Percentiles rank a stretch among this genome's conserved stretches.
Evolutionary conservation across 2,888 invertebrate genomes (phyloP).

Genomic region (Folsomia manolachei): DNA sequence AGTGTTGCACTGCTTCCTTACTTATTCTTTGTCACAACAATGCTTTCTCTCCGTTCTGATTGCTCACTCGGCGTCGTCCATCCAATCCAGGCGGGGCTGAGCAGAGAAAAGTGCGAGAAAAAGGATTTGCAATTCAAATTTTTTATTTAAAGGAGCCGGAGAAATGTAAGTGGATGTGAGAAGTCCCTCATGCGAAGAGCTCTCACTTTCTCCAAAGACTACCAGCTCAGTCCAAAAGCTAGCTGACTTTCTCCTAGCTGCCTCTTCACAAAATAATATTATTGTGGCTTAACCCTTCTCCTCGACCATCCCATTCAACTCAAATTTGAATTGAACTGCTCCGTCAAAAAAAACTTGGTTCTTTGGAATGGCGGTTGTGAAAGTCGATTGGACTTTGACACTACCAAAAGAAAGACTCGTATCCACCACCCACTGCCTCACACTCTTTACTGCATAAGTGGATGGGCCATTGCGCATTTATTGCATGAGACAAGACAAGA

Average conservation of each 20-base stretch:
- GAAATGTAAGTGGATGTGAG: constrained; percentile 5
- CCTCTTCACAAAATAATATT: neutral
- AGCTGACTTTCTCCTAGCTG: too few species aligned
- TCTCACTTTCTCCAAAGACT: neutral
- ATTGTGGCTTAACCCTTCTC: neutral
- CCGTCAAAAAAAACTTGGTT: neutral
- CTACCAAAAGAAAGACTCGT: neutral
- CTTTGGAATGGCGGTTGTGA: too few species aligned
- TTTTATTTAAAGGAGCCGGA: constrained; percentile 11
- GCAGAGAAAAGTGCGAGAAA: constrained; percentile 6
- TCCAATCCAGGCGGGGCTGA: neutral
- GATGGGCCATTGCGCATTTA: neutral
- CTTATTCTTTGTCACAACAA: neutral
- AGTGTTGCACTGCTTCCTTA: neutral
- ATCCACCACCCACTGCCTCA: neutral
- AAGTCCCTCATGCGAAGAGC: neutral
- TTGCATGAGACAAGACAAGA: too few species aligned
- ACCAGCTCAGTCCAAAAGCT: too few species aligned
- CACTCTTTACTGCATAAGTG: neutral
- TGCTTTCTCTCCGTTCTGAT: neutral
- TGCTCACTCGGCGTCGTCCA: neutral
- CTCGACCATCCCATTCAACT: neutral
- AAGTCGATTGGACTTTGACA: too few species aligned
- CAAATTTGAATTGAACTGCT: neutral
- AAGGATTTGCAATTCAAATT: constrained; percentile 16